Percentiles rank a stretch among this genome's conserved stretches.
These are phyloP conservation scores for Pseudoips prasinana DNA, from an alignment of 2,888 invertebrate species.

Conservation along the genomic window DNA sequence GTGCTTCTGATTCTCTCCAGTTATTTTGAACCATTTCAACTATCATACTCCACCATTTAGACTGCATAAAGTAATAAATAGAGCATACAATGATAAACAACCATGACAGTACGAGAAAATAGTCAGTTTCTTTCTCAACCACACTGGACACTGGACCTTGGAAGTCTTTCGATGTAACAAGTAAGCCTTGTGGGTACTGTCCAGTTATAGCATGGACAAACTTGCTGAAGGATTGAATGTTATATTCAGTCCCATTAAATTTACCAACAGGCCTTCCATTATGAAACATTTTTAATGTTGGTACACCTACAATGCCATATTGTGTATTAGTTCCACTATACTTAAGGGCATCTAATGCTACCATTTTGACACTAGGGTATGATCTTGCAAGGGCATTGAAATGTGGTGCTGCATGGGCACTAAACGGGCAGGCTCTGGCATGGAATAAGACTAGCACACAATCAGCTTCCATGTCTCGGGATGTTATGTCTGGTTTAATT, in stretches of 20 bases:
- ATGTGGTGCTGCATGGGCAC: slow-evolving; percentile 93
- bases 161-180: slow-evolving; percentile 89
- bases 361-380: slow-evolving; percentile 92
- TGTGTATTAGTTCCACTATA: slow-evolving; percentile 93
- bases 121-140: slow-evolving; percentile 90
- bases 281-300: slow-evolving; percentile 93
- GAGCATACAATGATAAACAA: slow-evolving; percentile 89
- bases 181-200: slow-evolving; percentile 83
- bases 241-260: slow-evolving; percentile 91
- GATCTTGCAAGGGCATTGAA: slow-evolving; percentile 94
- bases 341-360: slow-evolving; percentile 94
- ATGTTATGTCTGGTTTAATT: slow-evolving; percentile 84
- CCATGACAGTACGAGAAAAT: slow-evolving; percentile 92
- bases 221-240: slow-evolving; percentile 88
- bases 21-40: slow-evolving; percentile 92
- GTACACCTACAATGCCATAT: slow-evolving; percentile 95
- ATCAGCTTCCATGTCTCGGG: slow-evolving; percentile 82
- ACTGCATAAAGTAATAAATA: slow-evolving; percentile 88
- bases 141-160: slow-evolving; percentile 90
- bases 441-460: slow-evolving; percentile 94
- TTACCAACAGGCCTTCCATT: slow-evolving; percentile 93
- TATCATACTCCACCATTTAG: slow-evolving; percentile 89
- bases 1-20: slow-evolving; percentile 94
- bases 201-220: slow-evolving; percentile 91
- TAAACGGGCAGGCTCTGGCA: slow-evolving; percentile 94